Conservation (phyloP, 2,113 vertebrate genomes). For the Cyanoramphus novaezelandiae region DNA sequence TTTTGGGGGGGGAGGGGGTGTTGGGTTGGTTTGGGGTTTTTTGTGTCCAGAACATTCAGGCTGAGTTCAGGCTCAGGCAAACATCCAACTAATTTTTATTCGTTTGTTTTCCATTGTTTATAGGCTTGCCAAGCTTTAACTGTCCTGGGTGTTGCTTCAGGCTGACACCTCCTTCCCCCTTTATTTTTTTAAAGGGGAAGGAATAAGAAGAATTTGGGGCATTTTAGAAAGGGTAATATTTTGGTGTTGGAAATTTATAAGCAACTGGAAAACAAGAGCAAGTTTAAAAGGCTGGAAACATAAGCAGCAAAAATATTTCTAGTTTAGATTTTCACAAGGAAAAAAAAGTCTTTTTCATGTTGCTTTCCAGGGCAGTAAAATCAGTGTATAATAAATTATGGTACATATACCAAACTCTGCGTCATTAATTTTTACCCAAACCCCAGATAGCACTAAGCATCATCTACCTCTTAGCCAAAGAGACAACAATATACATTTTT, state of each 20-base stretch:
- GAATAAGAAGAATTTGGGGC: not conserved
- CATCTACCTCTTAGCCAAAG: not conserved
- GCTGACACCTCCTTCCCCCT: not conserved
- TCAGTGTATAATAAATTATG: not conserved
- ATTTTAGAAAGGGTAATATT: not conserved
- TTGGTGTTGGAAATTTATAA: not conserved
- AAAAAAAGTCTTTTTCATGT: not conserved
- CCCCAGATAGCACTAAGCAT: not conserved
- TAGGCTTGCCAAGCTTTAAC: constrained; percentile 15
- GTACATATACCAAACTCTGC: not conserved
- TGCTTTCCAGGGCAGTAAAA: not conserved
- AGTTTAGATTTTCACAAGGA: not conserved
- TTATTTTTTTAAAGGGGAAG: not conserved
- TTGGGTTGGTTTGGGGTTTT: not conserved
- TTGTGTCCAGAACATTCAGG: not conserved
- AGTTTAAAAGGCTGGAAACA: constrained; percentile 5
- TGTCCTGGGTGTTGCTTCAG: constrained; percentile 10
- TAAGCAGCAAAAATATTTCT: not conserved
- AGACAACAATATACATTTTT: not conserved
- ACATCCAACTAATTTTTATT: not conserved
- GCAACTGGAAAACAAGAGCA: not conserved
- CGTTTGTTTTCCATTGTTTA: constrained; percentile 14
- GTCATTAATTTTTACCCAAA: not conserved
- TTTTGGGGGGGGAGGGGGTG: too few species aligned
- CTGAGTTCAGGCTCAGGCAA: constrained; percentile 5